Base-by-base conservation (phyloP, 1,140 invertebrate species). In the Ooceraea biroi region DNA sequence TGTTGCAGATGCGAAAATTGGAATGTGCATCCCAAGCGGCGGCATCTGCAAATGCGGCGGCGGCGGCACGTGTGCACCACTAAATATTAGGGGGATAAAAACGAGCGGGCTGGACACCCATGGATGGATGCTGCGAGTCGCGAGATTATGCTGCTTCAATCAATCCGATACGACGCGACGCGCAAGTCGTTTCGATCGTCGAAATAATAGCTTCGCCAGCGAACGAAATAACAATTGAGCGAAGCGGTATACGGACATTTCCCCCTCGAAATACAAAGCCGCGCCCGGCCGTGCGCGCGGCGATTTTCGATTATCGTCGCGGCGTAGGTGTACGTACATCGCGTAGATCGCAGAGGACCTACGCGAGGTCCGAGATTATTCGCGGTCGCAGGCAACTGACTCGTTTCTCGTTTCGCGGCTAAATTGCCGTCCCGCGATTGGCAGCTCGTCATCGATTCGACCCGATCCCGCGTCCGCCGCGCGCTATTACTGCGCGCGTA, bases 381-480 rank as follows among this genome's bases (percentile, higher is more conserved):
- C 84, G 78, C 87, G 87, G 73, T 74, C 84, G 77, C 74, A 22
- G 74, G 74, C 50, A 80, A 80, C 46, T 66, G 77, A 85, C 77
- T 85, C 83, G 78, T 66, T 76, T 66, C 73, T 30, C 76, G 88
- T 88, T 88, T 89, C 80, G 78, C 76, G 65, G 87, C 84, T 86
- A 89, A 89, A 89, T 89, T 89, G 88, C 88, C 60, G 87, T 84
- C 82, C 22, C 84, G 14, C 82, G 87, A 89, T 86, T 86, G 88
- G 88, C 88, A 89, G 87, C 58, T 84, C 84, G 88, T 88, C 88
- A 86, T 83, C 88, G 82, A 84, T 89, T 88, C 74, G 80, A 83
- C 65, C 50, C 46, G 73, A 36, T 36, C 36, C 27, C 82, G 65
- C 73, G 65, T 61, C 61, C 69, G 74, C 83, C 85, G 61, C 46